Evolutionary conservation across 92 coral and sea anemone genomes (phyloP), one percentile per base, ranked within the genome.

Genomic region (Zoanthus solanderi): DNA sequence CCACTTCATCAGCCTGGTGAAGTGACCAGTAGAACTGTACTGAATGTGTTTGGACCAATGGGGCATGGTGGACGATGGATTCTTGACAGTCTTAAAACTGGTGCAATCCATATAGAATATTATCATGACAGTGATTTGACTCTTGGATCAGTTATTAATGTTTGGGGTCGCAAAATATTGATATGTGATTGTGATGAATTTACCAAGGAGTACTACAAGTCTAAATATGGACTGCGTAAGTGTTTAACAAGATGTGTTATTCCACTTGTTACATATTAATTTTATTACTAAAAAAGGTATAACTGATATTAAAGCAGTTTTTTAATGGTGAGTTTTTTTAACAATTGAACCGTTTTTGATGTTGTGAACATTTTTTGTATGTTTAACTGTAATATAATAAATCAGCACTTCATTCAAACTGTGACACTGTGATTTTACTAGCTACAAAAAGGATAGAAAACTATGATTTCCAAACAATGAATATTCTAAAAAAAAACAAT

Each of bases 31-130:
- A 91, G 99, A 65, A 96, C 99, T 71, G 99, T 96, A 23, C 47
- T 96, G 91, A 96, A 96, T 90, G 99, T 96, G 53, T 96, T 96
- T 93, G 99, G 99, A 28, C 98, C 98, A 15, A 96, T 96, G 99
- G 98, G 98, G 15, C 98, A 96, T 84, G 99, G 99, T 14, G 99
- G 99, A 16, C 77, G 99, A 79, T 96, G 98, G 98, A 96, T 96
- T 79, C 91, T 96, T 16, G 99, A 96, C 83, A 96, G 99, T 85
- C 84, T 96, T 31, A 96, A 96, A 96, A 96, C 99, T 47, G 99
- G 99, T 84, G 99, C 99, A 76, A 94, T 96, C 7, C 84, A 97
- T 71, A 93, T 94, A 56, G 96, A 95, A 57, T 92, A 95, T 78
- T 95, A 95, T 75, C 96, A 93, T 48, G 99, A 97, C 90, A 90